Evolutionary conservation across 2,113 vertebrate species (phyloP).

Genomic region (Sialia sialis): DNA sequence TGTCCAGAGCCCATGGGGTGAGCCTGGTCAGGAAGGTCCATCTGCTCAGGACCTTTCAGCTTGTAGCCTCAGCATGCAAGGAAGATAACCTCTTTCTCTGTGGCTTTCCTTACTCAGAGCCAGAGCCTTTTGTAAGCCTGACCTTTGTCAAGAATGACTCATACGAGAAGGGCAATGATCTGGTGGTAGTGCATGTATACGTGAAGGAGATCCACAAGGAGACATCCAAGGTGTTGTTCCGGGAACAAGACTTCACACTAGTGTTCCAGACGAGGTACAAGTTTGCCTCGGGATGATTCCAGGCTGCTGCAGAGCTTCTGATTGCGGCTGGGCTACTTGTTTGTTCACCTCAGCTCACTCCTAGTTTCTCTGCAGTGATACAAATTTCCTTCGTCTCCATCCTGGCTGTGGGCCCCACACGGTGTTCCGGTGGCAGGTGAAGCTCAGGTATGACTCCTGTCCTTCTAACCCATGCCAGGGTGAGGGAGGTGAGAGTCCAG

Average conservation of each 20-base stretch:
- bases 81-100: not conserved
- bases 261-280: constrained; percentile 93
- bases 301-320: not conserved
- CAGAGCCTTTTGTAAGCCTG: constrained; percentile 89
- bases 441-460: constrained; percentile 83
- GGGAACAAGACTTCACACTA: constrained; percentile 95
- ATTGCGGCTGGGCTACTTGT: not conserved
- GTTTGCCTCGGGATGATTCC: not conserved
- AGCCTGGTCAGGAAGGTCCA: not conserved
- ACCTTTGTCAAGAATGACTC: constrained; percentile 91
- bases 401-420: constrained; percentile 88
- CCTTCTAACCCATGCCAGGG: not conserved
- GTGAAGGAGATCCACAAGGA: constrained; percentile 89
- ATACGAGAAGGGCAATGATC: constrained; percentile 93
- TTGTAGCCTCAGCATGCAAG: not conserved
- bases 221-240: constrained; percentile 88
- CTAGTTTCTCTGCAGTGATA: constrained; percentile 73
- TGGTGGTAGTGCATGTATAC: constrained; percentile 95
- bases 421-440: constrained; percentile 97
- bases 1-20: not conserved
- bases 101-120: constrained; percentile 56
- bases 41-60: not conserved
- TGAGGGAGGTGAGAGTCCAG: not conserved
- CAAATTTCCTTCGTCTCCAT: constrained; percentile 88
- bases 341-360: not conserved